Evolutionary conservation across 2,113 vertebrate species (phyloP).

Genomic region (Scortum barcoo): DNA sequence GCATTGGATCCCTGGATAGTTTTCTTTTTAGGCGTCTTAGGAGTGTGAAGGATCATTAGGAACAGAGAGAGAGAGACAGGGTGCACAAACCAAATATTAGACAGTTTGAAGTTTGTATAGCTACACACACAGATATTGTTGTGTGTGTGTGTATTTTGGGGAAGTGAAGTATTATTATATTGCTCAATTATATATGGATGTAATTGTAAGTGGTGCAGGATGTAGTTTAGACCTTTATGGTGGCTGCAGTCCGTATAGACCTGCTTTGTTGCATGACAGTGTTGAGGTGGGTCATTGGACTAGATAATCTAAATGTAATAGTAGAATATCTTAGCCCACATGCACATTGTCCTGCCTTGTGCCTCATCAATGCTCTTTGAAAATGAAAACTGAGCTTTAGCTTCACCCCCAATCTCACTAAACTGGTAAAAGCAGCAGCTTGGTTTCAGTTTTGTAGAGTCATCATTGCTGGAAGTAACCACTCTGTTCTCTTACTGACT

Average conservation of each 20-base stretch:
- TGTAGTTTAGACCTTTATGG: neutral
- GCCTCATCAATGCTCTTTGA: neutral
- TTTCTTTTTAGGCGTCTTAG: no score
- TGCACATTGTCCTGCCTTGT: neutral
- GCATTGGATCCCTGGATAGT: no score
- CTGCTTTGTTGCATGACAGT: neutral
- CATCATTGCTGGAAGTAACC: no score
- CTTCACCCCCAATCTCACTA: neutral
- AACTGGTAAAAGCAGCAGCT: neutral
- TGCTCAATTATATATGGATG: neutral
- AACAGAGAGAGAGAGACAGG: no score
- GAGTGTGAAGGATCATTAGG: no score
- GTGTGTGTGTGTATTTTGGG: no score
- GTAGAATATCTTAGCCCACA: neutral
- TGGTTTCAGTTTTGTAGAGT: no score
- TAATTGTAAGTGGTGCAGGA: constrained; percentile 1
- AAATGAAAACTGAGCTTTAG: neutral
- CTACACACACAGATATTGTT: no score
- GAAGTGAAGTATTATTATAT: neutral
- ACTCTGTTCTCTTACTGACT: no score
- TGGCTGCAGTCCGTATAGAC: neutral
- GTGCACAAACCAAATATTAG: no score
- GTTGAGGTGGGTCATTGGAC: neutral
- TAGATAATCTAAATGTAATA: neutral
- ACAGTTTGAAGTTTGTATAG: no score